These are phyloP conservation scores for Ginglymostoma cirratum DNA, from an alignment of 2,113 vertebrate genomes.

Conservation along the genomic window DNA sequence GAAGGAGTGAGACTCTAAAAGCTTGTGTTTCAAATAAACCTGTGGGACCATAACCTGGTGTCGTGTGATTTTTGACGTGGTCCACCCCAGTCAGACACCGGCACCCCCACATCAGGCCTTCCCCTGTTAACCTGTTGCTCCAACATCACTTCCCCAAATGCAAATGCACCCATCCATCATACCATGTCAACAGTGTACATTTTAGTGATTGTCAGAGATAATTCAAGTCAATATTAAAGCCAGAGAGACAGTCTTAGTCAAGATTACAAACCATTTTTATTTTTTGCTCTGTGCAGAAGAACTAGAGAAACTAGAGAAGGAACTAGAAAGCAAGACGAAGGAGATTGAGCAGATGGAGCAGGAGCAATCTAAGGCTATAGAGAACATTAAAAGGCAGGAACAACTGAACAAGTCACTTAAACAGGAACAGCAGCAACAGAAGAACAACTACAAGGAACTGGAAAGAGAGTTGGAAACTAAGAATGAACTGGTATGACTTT, in stretches of 20 bases:
- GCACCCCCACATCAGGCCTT: not conserved
- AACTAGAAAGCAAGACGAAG: constrained; percentile 56
- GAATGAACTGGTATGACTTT: constrained; percentile 65
- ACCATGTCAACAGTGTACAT: not conserved
- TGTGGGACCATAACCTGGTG: no score
- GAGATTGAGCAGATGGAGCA: constrained; percentile 60
- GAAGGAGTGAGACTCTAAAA: no score
- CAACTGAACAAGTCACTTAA: constrained; percentile 59
- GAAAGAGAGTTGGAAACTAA: constrained; percentile 64
- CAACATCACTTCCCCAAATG: not conserved
- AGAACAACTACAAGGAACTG: constrained; percentile 54
- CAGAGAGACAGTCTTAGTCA: not conserved
- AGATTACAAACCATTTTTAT: not conserved
- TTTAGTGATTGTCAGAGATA: not conserved
- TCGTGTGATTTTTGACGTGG: no score
- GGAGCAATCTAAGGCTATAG: constrained; percentile 53
- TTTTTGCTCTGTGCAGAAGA: constrained; percentile 56
- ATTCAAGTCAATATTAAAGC: not conserved
- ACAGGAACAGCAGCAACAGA: constrained; percentile 56
- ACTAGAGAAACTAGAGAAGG: constrained; percentile 66
- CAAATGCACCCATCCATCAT: not conserved
- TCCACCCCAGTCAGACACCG: no score
- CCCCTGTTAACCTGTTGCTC: not conserved
- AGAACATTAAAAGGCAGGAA: constrained; percentile 62
- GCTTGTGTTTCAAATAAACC: no score